Evolutionary conservation across 2,888 invertebrate species (phyloP).

Genomic region (Ceratothoa steindachneri): DNA sequence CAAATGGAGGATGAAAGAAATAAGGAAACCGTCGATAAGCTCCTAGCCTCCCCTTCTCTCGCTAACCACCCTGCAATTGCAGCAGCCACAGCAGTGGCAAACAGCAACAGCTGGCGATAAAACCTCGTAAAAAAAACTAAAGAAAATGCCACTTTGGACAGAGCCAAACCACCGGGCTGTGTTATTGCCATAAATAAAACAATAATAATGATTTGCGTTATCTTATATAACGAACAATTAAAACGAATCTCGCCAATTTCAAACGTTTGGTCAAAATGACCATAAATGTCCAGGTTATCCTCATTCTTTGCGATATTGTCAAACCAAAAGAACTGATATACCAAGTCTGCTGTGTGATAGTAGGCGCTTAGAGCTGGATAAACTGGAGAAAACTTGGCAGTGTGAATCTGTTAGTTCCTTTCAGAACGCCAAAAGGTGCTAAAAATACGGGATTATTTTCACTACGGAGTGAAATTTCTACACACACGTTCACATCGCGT

Average conservation of each 20-base stretch:
- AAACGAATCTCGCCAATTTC: too few relatives aligned
- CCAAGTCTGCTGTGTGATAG: too few relatives aligned
- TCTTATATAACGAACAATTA: too few relatives aligned
- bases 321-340: too few relatives aligned
- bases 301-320: too few relatives aligned
- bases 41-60: slow-evolving; percentile 39
- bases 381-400: neutral
- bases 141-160: neutral
- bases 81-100: slow-evolving; percentile 29
- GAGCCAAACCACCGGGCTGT: neutral
- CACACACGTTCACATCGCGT: neutral
- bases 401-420: neutral
- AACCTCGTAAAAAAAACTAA: neutral
- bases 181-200: neutral
- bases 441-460: too few relatives aligned
- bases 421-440: too few relatives aligned
- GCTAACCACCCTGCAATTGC: slow-evolving; percentile 43
- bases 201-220: neutral
- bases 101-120: slow-evolving; percentile 37
- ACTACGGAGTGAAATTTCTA: too few relatives aligned
- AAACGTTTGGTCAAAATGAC: too few relatives aligned
- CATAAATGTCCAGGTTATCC: too few relatives aligned
- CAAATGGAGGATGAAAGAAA: slow-evolving; percentile 23
- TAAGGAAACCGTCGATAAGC: slow-evolving; percentile 27
- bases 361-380: too few relatives aligned